Evolutionary conservation across 2,888 invertebrate species (phyloP), one percentile per base, ranked within the genome.

Genomic region (Drosophila greeni): DNA sequence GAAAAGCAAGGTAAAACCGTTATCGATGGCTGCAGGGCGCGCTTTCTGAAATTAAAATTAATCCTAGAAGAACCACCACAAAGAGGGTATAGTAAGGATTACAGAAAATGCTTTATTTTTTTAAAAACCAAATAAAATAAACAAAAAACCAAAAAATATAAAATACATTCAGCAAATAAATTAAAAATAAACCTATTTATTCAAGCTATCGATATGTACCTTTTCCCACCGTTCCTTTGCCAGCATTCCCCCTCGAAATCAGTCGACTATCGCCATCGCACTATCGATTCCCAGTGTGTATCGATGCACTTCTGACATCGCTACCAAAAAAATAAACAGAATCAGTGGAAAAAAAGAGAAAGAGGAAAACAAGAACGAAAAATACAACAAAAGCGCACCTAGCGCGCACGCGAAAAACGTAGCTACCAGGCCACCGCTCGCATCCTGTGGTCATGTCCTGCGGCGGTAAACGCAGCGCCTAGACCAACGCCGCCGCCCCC

Each of bases 241-340:
- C 20, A 39, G 7, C 39, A 2, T 20, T 23, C 14, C 40, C 23
- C 0, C 1, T 5, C n/a, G 1, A 7, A 8, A 6, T 8, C 20
- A 14, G 18, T 26, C 34, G 36, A 12, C 12, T 55, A 55, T 51
- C 55, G 55, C 26, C 2, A 20, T 11, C 53, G 55, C 55, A 29
- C 36, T 11, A 20, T 11, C 55, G 55, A 37, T 52, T 20, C 26
- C 8, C 29, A 9, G 7, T 23, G 37, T 14, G 18, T 52, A 56
- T 51, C 55, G 55, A 29, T 42, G 42, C 42, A 42, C n/a, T 42
- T 24, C 42, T 42, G 24, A 42, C 42, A 42, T 26, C 64, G 75
- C 81, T 78, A 64, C 65, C 45, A 42, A 62, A 66, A 76, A 81
- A 81, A 76, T 73, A 77, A 77, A 81, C 76, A 78, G 69, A 74